Conservation (phyloP, 1,140 invertebrate genomes). For the Halictus rubicundus region DNA sequence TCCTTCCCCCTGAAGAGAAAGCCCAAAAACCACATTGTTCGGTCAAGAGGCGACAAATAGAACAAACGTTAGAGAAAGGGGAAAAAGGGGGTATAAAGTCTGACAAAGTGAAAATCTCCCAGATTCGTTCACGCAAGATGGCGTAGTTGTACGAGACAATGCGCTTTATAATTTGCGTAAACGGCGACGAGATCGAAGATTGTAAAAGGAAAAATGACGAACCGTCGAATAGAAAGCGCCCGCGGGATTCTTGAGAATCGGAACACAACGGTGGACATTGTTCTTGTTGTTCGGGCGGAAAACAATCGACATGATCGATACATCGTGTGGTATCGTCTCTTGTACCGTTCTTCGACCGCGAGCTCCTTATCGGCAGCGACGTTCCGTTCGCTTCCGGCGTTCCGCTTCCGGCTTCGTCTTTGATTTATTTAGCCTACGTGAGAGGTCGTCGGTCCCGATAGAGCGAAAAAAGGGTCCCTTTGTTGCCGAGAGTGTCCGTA, state of each 20-base stretch:
- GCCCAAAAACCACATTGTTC: too few relatives aligned
- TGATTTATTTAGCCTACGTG: slow-evolving; percentile 53
- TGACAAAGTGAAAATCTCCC: too few relatives aligned
- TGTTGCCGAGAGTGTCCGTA: neutral
- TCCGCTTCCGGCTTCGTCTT: slow-evolving; percentile 47
- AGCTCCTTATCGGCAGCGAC: slow-evolving; percentile 68
- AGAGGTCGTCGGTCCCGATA: slow-evolving; percentile 13
- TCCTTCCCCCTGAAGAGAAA: too few relatives aligned
- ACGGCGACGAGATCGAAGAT: neutral
- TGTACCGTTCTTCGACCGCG: slow-evolving; percentile 69
- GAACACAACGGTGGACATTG: slow-evolving; percentile 35
- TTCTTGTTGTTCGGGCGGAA: slow-evolving; percentile 54
- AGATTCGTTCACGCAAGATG: too few relatives aligned
- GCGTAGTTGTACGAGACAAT: too few relatives aligned
- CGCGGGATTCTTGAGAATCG: slow-evolving; percentile 38
- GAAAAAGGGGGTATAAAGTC: too few relatives aligned
- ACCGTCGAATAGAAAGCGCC: slow-evolving; percentile 31
- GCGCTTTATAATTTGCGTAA: too few relatives aligned
- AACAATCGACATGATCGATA: slow-evolving; percentile 64
- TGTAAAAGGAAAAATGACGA: neutral
- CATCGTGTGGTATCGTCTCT: slow-evolving; percentile 24
- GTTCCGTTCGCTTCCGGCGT: slow-evolving; percentile 63
- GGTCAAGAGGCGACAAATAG: too few relatives aligned
- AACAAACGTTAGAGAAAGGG: too few relatives aligned
- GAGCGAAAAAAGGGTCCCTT: neutral